Base-by-base conservation (phyloP, 2,113 vertebrate genomes). In the Eretmochelys imbricata region DNA sequence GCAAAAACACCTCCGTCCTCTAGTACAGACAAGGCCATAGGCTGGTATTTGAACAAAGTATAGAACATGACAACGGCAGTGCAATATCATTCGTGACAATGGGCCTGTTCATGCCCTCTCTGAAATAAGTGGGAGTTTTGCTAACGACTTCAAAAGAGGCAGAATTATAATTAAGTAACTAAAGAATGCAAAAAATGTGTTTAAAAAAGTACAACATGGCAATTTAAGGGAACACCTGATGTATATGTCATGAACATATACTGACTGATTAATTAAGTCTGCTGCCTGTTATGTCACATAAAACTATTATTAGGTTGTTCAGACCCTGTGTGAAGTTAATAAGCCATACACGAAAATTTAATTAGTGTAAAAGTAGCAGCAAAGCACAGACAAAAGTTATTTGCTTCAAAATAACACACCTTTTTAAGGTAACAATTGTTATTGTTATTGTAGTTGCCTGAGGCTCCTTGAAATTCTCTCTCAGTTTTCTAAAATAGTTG, bases 401-500 rank as follows among this genome's bases (percentile, higher is more conserved):
- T 92, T 97, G 88, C 83, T 97, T 93, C 48, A 89, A 93, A 96
- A 87, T 89, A 94, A 96, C 89, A 97, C 97, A 98, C 96, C 89
- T 93, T 81, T 76, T 72, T 93, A 96, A 97, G 75, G 83, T 84
- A 96, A 97, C 65, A 93, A 96, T 96, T 97, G 95, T 95, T 97
- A 97, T 90, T 97, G 79, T 96, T 97, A 96, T 85, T 97, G 89
- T 7, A 90, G 50, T 91, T 97, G 93, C 91, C 93, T 91, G 89
- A 95, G 79, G 94, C 90, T 95, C 85, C 89, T 82, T 93, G 92
- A 87, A 96, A 93, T 65, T 87, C 38, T 83, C 89, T 95, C 96
- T 95, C 94, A 94, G 86, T 83, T 87, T 75, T 97, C 97, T 98
- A 98, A 95, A 97, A 97, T n/a, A 90, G 85, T 94, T 95, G 94